phyloP scores from a whole-genome alignment of 2,113 vertebrate genomes.

The Anoura caudifer region DNA sequence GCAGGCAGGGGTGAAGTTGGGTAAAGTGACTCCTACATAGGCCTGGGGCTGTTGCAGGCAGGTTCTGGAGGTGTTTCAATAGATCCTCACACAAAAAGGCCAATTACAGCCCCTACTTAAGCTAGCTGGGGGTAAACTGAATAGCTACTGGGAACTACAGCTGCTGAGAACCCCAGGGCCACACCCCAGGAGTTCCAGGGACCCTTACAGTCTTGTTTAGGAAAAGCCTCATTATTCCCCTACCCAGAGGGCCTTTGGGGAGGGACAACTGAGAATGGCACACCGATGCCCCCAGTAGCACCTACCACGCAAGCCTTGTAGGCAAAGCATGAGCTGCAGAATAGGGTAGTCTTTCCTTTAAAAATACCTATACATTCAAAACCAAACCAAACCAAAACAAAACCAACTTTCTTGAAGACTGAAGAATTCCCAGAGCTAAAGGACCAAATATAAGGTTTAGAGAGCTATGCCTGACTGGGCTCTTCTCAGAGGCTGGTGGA shows the following conservation, averaged over 20 bases:
- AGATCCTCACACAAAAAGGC: constrained; percentile 45
- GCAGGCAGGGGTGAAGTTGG: not conserved
- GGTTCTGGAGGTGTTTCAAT: constrained; percentile 52
- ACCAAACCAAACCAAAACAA: no score
- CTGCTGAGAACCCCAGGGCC: not conserved
- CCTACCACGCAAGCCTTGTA: not conserved
- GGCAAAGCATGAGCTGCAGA: not conserved
- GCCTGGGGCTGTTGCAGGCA: not conserved
- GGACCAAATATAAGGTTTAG: not conserved
- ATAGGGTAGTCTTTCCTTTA: not conserved
- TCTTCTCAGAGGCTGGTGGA: constrained; percentile 39
- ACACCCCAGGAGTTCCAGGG: not conserved
- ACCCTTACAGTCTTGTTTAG: not conserved
- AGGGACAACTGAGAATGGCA: not conserved
- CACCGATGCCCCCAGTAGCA: not conserved
- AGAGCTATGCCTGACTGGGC: not conserved
- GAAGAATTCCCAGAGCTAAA: not conserved
- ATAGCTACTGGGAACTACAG: not conserved
- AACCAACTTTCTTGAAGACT: not conserved
- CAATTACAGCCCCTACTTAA: constrained; percentile 46
- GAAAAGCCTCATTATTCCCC: not conserved
- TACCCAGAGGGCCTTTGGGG: not conserved
- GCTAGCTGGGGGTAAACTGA: not conserved
- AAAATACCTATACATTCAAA: not conserved
- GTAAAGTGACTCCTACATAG: not conserved